phyloP scores from a whole-genome alignment of 2,888 invertebrate genomes.

The Peribatodes rhomboidaria region DNA sequence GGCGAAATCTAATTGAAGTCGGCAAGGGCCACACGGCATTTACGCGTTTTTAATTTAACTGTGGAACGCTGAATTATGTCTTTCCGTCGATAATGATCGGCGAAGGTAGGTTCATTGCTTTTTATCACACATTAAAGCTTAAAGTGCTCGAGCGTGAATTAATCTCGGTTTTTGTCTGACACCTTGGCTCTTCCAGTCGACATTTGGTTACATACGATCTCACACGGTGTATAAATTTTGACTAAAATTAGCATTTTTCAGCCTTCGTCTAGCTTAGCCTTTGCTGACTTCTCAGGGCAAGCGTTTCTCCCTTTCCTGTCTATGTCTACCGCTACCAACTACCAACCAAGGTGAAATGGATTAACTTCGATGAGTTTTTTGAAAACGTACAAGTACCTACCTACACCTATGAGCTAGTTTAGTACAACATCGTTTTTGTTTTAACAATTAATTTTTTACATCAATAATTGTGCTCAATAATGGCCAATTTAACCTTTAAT shows the following conservation, averaged over 20 bases:
- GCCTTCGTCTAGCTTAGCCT: too few species aligned
- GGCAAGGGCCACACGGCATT: conserved; percentile 71
- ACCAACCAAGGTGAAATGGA: too few species aligned
- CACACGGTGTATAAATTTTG: too few species aligned
- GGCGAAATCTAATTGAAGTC: conserved; percentile 85
- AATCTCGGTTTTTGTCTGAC: conserved; percentile 38
- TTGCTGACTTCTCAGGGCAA: too few species aligned
- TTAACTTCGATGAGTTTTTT: too few species aligned
- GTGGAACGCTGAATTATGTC: conserved; percentile 74
- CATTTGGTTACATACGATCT: background rate
- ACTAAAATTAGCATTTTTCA: too few species aligned
- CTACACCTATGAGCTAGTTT: too few species aligned
- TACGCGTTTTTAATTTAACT: conserved; percentile 84
- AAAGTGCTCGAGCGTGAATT: conserved; percentile 57
- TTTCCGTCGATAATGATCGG: conserved; percentile 64
- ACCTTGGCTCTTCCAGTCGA: background rate
- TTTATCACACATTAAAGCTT: conserved; percentile 73
- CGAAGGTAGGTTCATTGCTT: conserved; percentile 74
- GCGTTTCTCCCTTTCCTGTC: too few species aligned
- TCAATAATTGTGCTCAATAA: conserved; percentile 18
- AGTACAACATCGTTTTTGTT: too few species aligned
- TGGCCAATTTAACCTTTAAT: conserved; percentile 14
- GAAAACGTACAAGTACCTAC: too few species aligned
- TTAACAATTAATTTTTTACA: conserved; percentile 26
- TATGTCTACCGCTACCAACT: too few species aligned